phyloP scores from a whole-genome alignment of 2,113 vertebrate genomes.

The Macquaria australasica region DNA sequence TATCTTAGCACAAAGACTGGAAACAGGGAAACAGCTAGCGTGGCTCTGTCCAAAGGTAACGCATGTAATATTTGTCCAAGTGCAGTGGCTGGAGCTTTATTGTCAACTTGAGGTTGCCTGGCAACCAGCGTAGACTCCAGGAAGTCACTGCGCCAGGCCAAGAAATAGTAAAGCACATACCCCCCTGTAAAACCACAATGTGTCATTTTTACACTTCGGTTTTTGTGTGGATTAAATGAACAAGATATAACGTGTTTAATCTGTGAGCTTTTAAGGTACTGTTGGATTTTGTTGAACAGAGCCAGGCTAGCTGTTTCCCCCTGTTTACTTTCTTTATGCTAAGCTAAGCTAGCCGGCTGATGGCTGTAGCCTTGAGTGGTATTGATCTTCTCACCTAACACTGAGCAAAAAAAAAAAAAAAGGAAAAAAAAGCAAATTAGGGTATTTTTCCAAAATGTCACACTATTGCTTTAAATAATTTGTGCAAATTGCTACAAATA shows the following conservation, averaged over 20 bases:
- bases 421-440: not conserved
- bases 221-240: not conserved
- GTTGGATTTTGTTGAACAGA: not conserved
- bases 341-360: not conserved
- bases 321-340: not conserved
- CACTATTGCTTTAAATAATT: not conserved
- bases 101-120: no score
- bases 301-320: not conserved
- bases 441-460: not conserved
- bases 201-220: not conserved
- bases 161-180: not conserved
- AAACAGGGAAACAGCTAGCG: not conserved
- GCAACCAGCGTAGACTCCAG: no score
- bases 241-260: not conserved
- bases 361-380: not conserved
- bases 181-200: not conserved
- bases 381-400: not conserved
- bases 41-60: not conserved
- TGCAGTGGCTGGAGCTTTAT: not conserved
- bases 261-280: not conserved
- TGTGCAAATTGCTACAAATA: not conserved
- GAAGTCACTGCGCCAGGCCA: no score
- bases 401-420: no score
- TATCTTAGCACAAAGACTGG: not conserved
- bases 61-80: not conserved